Evolutionary conservation across 2,888 invertebrate species (phyloP).

Genomic region (Agriopis leucophaearia): DNA sequence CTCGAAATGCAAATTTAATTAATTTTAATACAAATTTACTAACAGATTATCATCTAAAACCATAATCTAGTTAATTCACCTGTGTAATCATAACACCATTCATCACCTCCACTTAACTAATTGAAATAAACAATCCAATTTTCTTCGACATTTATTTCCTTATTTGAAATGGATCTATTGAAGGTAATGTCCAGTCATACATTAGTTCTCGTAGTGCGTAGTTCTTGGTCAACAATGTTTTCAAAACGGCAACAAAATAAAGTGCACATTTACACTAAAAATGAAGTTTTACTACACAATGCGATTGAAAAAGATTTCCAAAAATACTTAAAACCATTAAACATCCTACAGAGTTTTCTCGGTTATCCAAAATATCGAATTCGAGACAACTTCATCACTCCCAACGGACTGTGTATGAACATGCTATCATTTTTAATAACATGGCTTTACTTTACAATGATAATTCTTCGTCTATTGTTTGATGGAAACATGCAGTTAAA

Average conservation of each 20-base stretch:
- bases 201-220: no score
- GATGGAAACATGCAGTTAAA: neutral
- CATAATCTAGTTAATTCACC: neutral
- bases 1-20: no score
- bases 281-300: conserved; percentile 21
- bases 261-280: conserved; percentile 14
- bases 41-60: neutral
- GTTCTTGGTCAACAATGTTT: conserved; percentile 6
- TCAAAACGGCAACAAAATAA: neutral
- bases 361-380: conserved; percentile 24
- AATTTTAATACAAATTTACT: no score
- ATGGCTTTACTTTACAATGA: neutral
- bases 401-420: conserved; percentile 2
- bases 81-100: neutral
- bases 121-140: neutral
- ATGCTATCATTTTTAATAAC: conserved; percentile 11
- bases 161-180: no score
- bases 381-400: conserved; percentile 29
- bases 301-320: conserved; percentile 19
- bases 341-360: conserved; percentile 14
- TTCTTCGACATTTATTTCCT: no score
- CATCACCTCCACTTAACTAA: no score
- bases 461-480: neutral
- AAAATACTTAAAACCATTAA: conserved; percentile 21
- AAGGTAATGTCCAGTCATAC: neutral